Evolutionary conservation across 2,113 vertebrate genomes (phyloP).

Genomic region (Protobothrops flavoviridis): DNA sequence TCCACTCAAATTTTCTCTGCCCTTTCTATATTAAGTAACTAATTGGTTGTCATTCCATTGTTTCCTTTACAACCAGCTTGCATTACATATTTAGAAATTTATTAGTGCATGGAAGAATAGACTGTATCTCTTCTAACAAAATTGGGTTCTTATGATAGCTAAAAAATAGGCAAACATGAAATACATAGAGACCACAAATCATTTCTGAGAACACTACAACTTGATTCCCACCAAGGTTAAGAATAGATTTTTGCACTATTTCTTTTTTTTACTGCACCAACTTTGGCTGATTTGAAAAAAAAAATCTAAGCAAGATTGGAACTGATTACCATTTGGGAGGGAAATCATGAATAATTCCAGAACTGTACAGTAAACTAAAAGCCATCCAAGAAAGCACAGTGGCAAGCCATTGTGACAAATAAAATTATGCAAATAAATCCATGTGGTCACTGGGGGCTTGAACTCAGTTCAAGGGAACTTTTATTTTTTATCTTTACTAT

Average conservation of each 20-base stretch:
- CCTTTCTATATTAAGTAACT: not conserved
- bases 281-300: not conserved
- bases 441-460: not conserved
- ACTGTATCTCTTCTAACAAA: not conserved
- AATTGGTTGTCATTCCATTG: not conserved
- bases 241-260: not conserved
- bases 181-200: not conserved
- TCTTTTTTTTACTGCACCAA: not conserved
- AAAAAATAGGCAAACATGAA: not conserved
- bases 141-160: not conserved
- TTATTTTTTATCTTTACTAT: not conserved
- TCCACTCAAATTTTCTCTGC: not conserved
- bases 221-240: not conserved
- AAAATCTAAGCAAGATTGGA: not conserved
- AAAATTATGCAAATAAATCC: not conserved
- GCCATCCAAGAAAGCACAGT: not conserved
- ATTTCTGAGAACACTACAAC: not conserved
- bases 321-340: not conserved
- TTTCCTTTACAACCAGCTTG: not conserved
- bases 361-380: not conserved
- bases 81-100: not conserved
- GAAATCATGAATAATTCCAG: not conserved
- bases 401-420: not conserved
- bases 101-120: not conserved
- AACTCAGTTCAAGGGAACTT: not conserved